phyloP scores from a whole-genome alignment of 1,140 invertebrate species.

The Drosophila tsacasi region DNA sequence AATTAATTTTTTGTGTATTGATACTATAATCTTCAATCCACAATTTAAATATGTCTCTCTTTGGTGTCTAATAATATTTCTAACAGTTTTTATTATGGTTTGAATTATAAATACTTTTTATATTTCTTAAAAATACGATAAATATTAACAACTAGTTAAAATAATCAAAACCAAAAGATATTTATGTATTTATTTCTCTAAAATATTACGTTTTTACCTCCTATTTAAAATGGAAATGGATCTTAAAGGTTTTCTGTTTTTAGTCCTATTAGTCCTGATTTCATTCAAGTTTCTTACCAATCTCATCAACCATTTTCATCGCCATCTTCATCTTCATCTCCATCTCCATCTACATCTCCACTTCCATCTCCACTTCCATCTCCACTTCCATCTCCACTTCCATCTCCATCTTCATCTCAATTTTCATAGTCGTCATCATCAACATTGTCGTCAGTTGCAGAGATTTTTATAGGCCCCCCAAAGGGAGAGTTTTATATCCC shows the following conservation, averaged over 20 bases:
- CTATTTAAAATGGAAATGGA: background rate
- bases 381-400: slow-evolving; percentile 35
- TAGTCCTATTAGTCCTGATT: too few species aligned
- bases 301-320: slow-evolving; percentile 12
- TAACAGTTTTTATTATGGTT: background rate
- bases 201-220: too few species aligned
- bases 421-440: slow-evolving; percentile 57
- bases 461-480: slow-evolving; percentile 60
- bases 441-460: slow-evolving; percentile 52
- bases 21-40: background rate
- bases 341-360: slow-evolving; percentile 33
- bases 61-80: background rate
- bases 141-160: too few species aligned
- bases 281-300: background rate
- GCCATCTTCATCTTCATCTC: slow-evolving; percentile 35
- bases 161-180: too few species aligned
- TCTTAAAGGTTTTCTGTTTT: background rate
- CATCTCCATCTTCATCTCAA: slow-evolving; percentile 47
- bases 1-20: background rate
- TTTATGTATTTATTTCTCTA: too few species aligned
- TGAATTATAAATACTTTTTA: background rate
- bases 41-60: background rate
- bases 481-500: slow-evolving; percentile 27
- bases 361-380: slow-evolving; percentile 26
- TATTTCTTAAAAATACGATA: too few species aligned